Evolutionary conservation across 2,888 invertebrate species (phyloP), one percentile per base, ranked within the genome.

Genomic region (Acheta domesticus): DNA sequence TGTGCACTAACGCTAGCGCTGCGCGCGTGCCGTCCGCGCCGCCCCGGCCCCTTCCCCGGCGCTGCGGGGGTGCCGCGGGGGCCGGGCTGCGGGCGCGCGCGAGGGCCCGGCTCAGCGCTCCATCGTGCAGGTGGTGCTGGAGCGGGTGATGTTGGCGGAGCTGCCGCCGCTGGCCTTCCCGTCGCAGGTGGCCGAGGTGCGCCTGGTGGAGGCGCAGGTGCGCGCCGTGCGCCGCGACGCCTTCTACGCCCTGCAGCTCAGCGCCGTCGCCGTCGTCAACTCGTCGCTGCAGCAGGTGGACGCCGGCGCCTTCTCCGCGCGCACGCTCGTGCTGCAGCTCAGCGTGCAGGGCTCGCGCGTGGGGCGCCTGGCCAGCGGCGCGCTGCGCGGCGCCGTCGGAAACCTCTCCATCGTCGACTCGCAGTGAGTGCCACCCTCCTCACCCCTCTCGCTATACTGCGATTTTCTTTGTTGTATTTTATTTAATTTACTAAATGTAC

Each of bases 171-270:
- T 89, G 82, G 89, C 91, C 1, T 93, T 93, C 84, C 91, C 91
- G 49, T 91, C 92, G 2, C 90, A 91, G 1, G 89, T 91, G 12
- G 91, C 91, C 21, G 89, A 89, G 82, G 88, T 93, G 62, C 82
- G 79, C n/a, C 83, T 86, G 76, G 74, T 78, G n/a, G 87, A 89
- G 83, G 88, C 89, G 77, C 87, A 87, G 83, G 90, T 92, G 19
- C 87, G 88, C 73, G 87, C 88, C 14, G 89, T 94, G 76, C 87
- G 89, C 23, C 86, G 88, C 73, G 90, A 91, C 77, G 93, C 93
- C 0, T 93, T 94, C 84, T 89, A 90, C 78, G 91, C 93, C 2
- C 90, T 91, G 83, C 90, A 90, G 75, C 91, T 93, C 84, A 89
- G 90, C 82, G 88, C 89, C 77, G 89, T 94, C 12, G 87, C 87